Evolutionary conservation across 2,888 invertebrate species (phyloP), one percentile per base, ranked within the genome.

Genomic region (Drosophila incognita): DNA sequence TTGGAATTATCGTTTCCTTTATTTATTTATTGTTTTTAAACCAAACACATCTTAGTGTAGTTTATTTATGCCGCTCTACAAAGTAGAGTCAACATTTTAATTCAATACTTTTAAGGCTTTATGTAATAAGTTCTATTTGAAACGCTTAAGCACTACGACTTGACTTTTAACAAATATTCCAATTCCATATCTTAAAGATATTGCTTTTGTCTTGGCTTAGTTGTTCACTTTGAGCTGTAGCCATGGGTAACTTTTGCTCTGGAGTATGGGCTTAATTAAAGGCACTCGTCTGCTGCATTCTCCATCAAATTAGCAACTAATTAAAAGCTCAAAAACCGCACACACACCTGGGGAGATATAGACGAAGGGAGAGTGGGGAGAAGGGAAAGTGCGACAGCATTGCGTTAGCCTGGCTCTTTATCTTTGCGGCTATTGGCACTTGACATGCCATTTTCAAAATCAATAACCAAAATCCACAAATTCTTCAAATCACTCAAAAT

Each of bases 391-490:
- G 40, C 57, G 52, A 56, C 29, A 11, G 48, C 49, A n/a, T 57
- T n/a, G 24, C 42, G 64, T 42, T 48, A 5, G 24, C 1, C 31
- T 31, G 15, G 11, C n/a, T n/a, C 36, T 46, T 13, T 48, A n/a
- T 49, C 69, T 58, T 58, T 68, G 49, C 33, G 38, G 6, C 52
- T 51, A 59, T 59, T 79, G 76, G 66, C 69, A 83, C 74, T 83
- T 64, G 83, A 69, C 74, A 64, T 71, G 71, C 81, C 80, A 74
- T 83, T 83, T 24, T 76, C 74, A 74, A 84, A 87, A 87, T 87
- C 87, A 87, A 87, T 87, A 87, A 90, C 85, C 87, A 82, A 87
- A 87, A 87, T 90, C 87, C 90, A 77, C 90, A 90, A 87, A 90
- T 87, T 81, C 90, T 81, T 89, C 67, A 57, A 87, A 87, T 89